Conservation (phyloP, 2,113 vertebrate species). For the Phalacrocorax aristotelis region DNA sequence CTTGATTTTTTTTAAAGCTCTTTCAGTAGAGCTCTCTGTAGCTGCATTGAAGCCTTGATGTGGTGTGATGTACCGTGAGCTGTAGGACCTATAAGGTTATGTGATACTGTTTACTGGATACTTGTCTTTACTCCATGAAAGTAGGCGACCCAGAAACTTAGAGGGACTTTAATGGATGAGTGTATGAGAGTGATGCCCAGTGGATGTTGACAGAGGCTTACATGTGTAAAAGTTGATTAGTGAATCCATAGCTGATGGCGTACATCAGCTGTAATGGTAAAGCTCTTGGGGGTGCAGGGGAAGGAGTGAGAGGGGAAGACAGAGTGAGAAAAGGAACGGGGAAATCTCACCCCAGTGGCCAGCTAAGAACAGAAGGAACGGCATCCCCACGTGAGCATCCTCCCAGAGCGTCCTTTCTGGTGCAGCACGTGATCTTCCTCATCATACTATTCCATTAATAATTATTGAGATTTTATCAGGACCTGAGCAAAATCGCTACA, state of each 20-base stretch:
- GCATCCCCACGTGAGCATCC: background rate
- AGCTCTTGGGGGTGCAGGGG: background rate
- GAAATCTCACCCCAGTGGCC: background rate
- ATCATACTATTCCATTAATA: too few species aligned
- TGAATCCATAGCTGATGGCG: background rate
- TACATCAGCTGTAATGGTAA: background rate
- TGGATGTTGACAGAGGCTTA: background rate
- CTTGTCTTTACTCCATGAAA: background rate
- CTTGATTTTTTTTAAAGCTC: background rate
- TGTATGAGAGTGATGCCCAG: background rate
- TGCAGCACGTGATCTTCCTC: background rate
- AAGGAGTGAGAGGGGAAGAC: background rate
- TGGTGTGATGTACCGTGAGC: background rate
- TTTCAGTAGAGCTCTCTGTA: background rate
- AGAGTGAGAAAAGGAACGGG: background rate
- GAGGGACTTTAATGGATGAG: background rate
- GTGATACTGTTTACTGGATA: background rate
- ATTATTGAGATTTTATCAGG: background rate
- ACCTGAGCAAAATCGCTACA: background rate
- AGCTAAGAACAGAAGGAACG: background rate
- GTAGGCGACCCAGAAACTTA: background rate
- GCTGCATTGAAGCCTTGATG: background rate
- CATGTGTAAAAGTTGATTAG: fast-evolving
- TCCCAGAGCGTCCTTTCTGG: background rate
- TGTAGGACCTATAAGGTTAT: background rate